A percentile compares a stretch with the other conserved stretches of the same genome.
Conservation (phyloP, 2,113 vertebrate genomes). For the Cardinalis cardinalis region DNA sequence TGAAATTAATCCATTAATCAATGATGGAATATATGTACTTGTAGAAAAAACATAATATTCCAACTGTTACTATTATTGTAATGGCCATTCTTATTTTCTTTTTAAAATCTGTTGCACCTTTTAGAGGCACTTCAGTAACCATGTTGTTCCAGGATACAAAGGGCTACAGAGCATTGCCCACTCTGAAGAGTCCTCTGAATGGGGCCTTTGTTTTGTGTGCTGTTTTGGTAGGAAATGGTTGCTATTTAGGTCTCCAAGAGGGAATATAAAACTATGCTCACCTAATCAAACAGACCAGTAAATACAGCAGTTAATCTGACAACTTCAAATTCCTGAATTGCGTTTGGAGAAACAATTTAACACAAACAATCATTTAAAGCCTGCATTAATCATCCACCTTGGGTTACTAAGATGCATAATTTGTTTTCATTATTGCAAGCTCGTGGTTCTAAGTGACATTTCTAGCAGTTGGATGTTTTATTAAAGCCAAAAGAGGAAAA, state of each 20-base stretch:
- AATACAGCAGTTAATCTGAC: conserved; percentile 80
- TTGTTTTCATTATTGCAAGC: conserved; percentile 70
- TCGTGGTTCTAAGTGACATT: conserved; percentile 57
- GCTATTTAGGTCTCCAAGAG: conserved; percentile 87
- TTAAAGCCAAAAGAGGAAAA: conserved; percentile 37
- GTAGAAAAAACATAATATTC: conserved; percentile 24
- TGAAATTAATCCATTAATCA: conserved; percentile 24
- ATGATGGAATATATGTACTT: conserved; percentile 19
- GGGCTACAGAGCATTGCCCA: conserved; percentile 66
- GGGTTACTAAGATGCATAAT: conserved; percentile 76
- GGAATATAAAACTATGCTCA: conserved; percentile 92
- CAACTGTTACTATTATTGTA: conserved; percentile 7
- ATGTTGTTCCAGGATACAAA: conserved; percentile 75
- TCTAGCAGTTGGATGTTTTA: conserved; percentile 44
- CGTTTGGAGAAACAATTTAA: conserved; percentile 75
- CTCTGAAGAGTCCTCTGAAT: conserved; percentile 74
- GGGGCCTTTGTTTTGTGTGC: conserved; percentile 83
- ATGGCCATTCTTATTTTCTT: conserved; percentile 19
- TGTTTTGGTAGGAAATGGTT: conserved; percentile 92
- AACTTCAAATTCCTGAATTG: conserved; percentile 78
- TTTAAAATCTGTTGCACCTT: conserved; percentile 61
- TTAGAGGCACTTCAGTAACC: conserved; percentile 67
- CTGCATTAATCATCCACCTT: conserved; percentile 70
- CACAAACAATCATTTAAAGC: conserved; percentile 83
- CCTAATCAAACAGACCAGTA: conserved; percentile 86